Conservation (phyloP, 2,113 vertebrate species). For the Vulpes lagopus region DNA sequence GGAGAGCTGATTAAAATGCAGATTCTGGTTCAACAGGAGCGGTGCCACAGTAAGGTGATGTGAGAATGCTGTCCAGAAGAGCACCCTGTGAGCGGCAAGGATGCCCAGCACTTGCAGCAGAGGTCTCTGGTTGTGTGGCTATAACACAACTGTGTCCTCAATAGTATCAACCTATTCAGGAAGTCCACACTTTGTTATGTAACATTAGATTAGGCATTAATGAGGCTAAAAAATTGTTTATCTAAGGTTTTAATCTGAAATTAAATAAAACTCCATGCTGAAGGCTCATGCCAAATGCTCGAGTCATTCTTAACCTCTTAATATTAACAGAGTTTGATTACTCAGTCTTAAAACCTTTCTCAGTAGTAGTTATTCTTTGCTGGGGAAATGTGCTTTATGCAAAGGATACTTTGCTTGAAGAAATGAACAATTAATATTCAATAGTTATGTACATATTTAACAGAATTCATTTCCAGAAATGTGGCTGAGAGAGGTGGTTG, state of each 20-base stretch:
- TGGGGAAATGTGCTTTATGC: constrained; percentile 22
- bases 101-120: not conserved
- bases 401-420: constrained; percentile 68
- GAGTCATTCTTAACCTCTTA: constrained; percentile 77
- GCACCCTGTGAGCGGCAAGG: not conserved
- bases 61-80: not conserved
- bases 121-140: not conserved
- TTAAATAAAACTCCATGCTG: constrained; percentile 83
- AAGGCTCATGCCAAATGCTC: constrained; percentile 55
- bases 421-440: constrained; percentile 58
- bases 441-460: not conserved
- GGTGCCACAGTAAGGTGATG: not conserved
- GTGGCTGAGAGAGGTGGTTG: not conserved
- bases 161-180: constrained; percentile 61
- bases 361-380: constrained; percentile 65
- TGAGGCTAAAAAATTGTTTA: constrained; percentile 85
- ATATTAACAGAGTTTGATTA: constrained; percentile 73
- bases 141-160: constrained; percentile 47
- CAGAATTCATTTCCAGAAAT: constrained; percentile 63
- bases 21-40: not conserved
- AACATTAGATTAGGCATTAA: constrained; percentile 86
- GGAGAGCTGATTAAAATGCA: not conserved
- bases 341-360: constrained; percentile 66
- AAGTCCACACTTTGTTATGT: constrained; percentile 82
- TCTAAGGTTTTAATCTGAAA: constrained; percentile 82